Percentiles rank a stretch among this genome's conserved stretches.
Conservation (phyloP, 2,888 invertebrate genomes). For the Stenodera caucasica region DNA sequence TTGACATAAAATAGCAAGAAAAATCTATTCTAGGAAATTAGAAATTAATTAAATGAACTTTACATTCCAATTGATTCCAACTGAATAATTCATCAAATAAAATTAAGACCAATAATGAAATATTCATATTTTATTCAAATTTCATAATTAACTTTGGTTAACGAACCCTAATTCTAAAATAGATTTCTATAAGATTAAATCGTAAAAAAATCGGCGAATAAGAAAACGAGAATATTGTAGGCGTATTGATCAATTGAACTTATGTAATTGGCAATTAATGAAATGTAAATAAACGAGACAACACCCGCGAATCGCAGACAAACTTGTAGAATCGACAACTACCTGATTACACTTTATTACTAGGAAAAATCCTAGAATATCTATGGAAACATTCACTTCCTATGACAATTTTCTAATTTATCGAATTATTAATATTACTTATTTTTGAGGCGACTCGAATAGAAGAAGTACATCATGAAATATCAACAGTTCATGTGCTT, state of each 20-base stretch:
- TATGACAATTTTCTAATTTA: background rate
- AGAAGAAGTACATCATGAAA: constrained; percentile 6
- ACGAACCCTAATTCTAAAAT: background rate
- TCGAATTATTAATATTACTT: background rate
- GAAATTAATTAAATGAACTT: background rate
- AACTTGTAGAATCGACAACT: background rate
- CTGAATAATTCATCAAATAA: background rate
- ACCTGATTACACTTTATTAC: constrained; percentile 1
- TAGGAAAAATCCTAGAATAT: no score
- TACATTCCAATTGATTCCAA: background rate
- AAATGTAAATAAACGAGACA: constrained; percentile 8
- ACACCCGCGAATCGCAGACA: background rate
- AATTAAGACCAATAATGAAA: background rate
- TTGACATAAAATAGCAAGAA: no score
- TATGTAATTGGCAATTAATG: constrained; percentile 10
- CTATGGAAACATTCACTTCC: background rate
- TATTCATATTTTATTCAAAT: background rate
- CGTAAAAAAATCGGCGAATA: background rate
- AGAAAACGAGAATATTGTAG: constrained; percentile 6
- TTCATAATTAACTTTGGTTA: background rate
- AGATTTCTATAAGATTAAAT: background rate
- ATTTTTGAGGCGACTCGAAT: background rate
- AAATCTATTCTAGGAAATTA: background rate
- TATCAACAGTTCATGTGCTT: constrained; percentile 6
- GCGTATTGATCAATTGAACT: constrained; percentile 7